A percentile compares a stretch with the other conserved stretches of the same genome.
phyloP scores from a whole-genome alignment of 2,888 invertebrate genomes.

The Ethmia dodecea region DNA sequence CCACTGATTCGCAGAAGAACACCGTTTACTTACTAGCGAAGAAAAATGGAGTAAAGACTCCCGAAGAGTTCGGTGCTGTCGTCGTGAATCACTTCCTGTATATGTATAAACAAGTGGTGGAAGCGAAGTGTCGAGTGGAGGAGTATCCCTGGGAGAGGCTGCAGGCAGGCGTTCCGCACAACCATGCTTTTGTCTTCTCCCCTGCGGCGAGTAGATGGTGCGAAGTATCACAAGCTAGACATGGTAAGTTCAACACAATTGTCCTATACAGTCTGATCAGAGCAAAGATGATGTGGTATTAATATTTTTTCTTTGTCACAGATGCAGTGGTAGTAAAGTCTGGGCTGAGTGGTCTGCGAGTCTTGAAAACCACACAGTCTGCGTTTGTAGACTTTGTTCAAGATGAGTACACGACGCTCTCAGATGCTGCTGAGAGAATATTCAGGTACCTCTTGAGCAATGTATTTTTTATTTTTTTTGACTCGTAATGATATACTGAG shows the following conservation, averaged over 20 bases:
- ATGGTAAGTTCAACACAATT: constrained; percentile 71
- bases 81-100: constrained; percentile 85
- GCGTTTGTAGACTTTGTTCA: constrained; percentile 88
- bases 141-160: constrained; percentile 89
- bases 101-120: constrained; percentile 85
- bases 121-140: constrained; percentile 82
- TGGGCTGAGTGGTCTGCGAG: constrained; percentile 83
- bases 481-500: too few species aligned
- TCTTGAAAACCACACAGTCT: constrained; percentile 89
- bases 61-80: constrained; percentile 87
- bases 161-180: constrained; percentile 76
- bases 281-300: not conserved
- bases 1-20: constrained; percentile 90
- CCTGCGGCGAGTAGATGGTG: constrained; percentile 83
- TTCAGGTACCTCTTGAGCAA: too few species aligned
- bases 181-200: constrained; percentile 86
- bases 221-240: constrained; percentile 81
- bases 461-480: too few species aligned
- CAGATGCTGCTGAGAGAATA: constrained; percentile 86
- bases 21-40: constrained; percentile 88
- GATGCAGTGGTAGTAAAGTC: constrained; percentile 79
- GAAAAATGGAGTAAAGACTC: constrained; percentile 85
- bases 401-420: constrained; percentile 86
- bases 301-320: constrained; percentile 26
- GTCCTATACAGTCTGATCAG: too few species aligned